Conservation (phyloP, 2,113 vertebrate genomes). For the Pachypanchax playfairii region DNA sequence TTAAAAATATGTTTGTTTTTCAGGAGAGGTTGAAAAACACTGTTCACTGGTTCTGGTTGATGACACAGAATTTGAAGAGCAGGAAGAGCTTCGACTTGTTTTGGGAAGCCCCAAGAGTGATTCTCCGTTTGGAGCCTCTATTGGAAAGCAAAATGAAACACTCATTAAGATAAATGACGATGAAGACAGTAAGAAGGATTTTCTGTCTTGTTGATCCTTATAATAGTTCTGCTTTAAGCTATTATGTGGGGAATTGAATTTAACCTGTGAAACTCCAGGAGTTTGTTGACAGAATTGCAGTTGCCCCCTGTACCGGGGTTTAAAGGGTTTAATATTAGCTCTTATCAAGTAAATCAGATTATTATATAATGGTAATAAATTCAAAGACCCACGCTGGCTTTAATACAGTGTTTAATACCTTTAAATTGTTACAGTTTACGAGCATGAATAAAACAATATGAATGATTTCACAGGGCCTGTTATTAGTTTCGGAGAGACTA, state of each 20-base stretch:
- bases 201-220: background rate
- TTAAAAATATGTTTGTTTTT: slow-evolving; percentile 31
- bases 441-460: background rate
- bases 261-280: too few relatives aligned
- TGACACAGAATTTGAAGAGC: slow-evolving; percentile 86
- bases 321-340: too few relatives aligned
- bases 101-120: slow-evolving; percentile 88
- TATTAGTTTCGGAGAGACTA: slow-evolving; percentile 86
- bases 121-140: slow-evolving; percentile 87
- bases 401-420: background rate
- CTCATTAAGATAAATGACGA: slow-evolving; percentile 89
- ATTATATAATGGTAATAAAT: background rate
- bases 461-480: slow-evolving; percentile 81
- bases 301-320: too few relatives aligned
- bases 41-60: slow-evolving; percentile 85
- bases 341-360: background rate
- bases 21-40: slow-evolving; percentile 91
- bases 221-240: background rate
- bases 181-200: slow-evolving; percentile 85
- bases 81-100: slow-evolving; percentile 90
- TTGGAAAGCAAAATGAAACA: slow-evolving; percentile 89
- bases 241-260: background rate
- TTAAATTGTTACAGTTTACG: background rate
- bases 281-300: too few relatives aligned
- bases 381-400: background rate